Base-by-base conservation (phyloP, 2,888 invertebrate species). In the Euclidia mi region DNA sequence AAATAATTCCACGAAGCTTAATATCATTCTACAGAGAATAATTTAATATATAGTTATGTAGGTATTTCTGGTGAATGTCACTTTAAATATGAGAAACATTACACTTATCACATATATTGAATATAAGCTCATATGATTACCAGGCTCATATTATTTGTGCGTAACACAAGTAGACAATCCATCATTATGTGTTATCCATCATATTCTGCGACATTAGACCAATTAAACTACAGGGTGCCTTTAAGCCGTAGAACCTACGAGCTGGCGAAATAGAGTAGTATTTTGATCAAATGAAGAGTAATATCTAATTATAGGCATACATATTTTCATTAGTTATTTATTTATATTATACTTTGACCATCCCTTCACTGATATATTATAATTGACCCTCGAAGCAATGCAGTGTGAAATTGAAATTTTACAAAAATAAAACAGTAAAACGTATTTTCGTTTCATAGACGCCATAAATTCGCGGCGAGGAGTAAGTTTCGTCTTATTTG, bases 401-500 rank as follows among this genome's bases (percentile, higher is more conserved):
- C 81, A 81, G 84, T 85, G 86, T 89, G 85, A 90, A 90, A 90
- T 88, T 87, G 87, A 85, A 84, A 87, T 82, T 89, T 89, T 85
- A 74, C 78, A 77, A 71, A 82, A 85, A 88, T 86, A 87, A 85
- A 84, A 74, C 69, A 70, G 56, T 73, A 65, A 71, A 76, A 74
- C 72, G 76, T 82, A 82, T 85, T 84, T 85, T 84, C 74, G 75
- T 83, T 82, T 82, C 76, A 84, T 82, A 79, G 81, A 75, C 70
- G 79, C 79, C 79, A 81, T 87, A 87, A 85, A 87, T 85, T 87
- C 76, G 79, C 71, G 79, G 79, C 76, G 76, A 65, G 73, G 82
- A 83, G 85, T 87, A 83, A 82, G 89, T 90, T 88, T 89, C 91
- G 91, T 91, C 87, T 89, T 91, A 91, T 92, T 92, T 91, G 85